A percentile compares a stretch with the other conserved stretches of the same genome.
phyloP scores from a whole-genome alignment of 30 jellyfish, hydroid and myxozoan species.

The Aurelia coerulea region DNA sequence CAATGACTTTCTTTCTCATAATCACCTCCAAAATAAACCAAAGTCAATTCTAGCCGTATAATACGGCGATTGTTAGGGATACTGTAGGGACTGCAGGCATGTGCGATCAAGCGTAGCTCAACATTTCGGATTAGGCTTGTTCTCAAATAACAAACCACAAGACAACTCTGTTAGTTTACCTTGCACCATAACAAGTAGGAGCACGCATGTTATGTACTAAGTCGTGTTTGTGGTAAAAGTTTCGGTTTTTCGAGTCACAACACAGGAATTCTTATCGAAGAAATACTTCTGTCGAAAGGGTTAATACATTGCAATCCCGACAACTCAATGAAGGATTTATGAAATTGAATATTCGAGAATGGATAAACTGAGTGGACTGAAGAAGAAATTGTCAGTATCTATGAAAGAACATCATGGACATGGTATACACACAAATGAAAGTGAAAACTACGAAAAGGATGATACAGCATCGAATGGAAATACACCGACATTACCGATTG shows the following conservation, averaged over 20 bases:
- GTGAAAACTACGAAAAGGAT: slow-evolving; percentile 2
- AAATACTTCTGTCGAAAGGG: slow-evolving; percentile 22
- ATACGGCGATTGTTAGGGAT: slow-evolving; percentile 28
- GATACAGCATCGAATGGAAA: slow-evolving; percentile 44
- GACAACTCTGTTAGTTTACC: slow-evolving; percentile 61
- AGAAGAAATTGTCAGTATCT: slow-evolving; percentile 59
- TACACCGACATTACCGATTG: slow-evolving; percentile 23
- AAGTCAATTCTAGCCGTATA: neutral
- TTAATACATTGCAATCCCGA: slow-evolving; percentile 39
- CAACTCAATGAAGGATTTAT: slow-evolving; percentile 52
- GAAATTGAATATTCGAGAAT: slow-evolving; percentile 46
- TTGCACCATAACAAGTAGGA: neutral
- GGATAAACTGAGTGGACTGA: slow-evolving; percentile 51
- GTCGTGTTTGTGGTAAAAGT: slow-evolving; percentile 44
- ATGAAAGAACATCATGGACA: slow-evolving; percentile 44
- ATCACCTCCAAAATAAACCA: slow-evolving; percentile 32
- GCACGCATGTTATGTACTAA: slow-evolving; percentile 53
- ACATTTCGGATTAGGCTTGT: slow-evolving; percentile 43
- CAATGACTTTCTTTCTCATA: slow-evolving; percentile 28
- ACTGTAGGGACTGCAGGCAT: slow-evolving; percentile 40
- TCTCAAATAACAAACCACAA: slow-evolving; percentile 66
- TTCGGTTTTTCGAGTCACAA: slow-evolving; percentile 44
- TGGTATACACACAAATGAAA: slow-evolving; percentile 1
- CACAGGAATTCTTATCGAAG: slow-evolving; percentile 37
- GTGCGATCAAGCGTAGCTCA: slow-evolving; percentile 58